Evolutionary conservation across 2,797 vertebrate species (phyloP).

Genomic region (Enteromius treurensis): DNA sequence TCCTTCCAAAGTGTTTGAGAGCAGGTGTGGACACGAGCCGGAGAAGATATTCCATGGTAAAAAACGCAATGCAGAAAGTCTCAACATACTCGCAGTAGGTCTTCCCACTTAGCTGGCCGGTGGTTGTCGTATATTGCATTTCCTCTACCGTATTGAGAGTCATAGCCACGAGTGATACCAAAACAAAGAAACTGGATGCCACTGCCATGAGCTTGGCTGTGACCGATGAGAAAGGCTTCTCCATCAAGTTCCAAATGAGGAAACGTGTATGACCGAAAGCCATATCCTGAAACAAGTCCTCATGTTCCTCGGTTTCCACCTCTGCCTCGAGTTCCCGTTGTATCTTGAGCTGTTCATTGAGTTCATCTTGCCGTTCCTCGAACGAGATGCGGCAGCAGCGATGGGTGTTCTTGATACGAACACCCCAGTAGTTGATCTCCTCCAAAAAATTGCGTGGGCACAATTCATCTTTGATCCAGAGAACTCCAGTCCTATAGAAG

Average conservation of each 20-base stretch:
- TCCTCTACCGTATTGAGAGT: slow-evolving; percentile 81
- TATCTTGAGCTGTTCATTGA: slow-evolving; percentile 78
- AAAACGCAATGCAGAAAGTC: slow-evolving; percentile 78
- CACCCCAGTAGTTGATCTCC: slow-evolving; percentile 82
- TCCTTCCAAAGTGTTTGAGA: slow-evolving; percentile 70
- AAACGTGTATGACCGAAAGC: slow-evolving; percentile 69
- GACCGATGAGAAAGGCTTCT: slow-evolving; percentile 80
- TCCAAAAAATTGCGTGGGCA: slow-evolving; percentile 80
- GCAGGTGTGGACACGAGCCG: slow-evolving; percentile 74
- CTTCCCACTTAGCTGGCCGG: slow-evolving; percentile 68
- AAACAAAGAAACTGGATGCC: slow-evolving; percentile 78
- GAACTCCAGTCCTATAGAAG: slow-evolving; percentile 78
- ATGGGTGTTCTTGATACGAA: slow-evolving; percentile 76
- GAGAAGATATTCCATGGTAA: slow-evolving; percentile 78
- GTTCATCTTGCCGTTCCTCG: slow-evolving; percentile 79
- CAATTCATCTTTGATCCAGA: slow-evolving; percentile 80
- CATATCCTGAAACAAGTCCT: slow-evolving; percentile 73
- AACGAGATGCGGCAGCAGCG: slow-evolving; percentile 80
- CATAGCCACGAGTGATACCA: slow-evolving; percentile 81
- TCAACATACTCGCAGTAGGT: slow-evolving; percentile 75
- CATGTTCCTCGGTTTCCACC: slow-evolving; percentile 70
- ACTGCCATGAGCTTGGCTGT: slow-evolving; percentile 79
- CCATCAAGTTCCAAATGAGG: slow-evolving; percentile 78
- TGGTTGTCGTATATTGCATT: slow-evolving; percentile 58
- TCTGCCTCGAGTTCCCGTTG: slow-evolving; percentile 76